phyloP scores from a whole-genome alignment of 2,888 invertebrate genomes.

The Drosophila prolongata region DNA sequence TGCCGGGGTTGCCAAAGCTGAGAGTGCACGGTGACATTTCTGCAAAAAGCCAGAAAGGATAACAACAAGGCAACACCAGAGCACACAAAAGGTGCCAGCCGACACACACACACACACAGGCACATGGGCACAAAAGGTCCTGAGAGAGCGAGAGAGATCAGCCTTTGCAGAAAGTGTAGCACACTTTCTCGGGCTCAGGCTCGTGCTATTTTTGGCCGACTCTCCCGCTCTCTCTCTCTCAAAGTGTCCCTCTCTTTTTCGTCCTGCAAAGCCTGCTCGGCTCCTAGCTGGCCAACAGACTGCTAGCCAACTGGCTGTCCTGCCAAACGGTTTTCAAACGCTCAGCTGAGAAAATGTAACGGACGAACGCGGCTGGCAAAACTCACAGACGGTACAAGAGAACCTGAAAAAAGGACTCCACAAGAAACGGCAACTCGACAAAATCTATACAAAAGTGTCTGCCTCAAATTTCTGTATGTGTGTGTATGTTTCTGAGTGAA shows the following conservation, averaged over 20 bases:
- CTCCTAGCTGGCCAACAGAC: conserved; percentile 54
- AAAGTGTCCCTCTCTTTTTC: not conserved
- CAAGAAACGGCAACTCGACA: conserved; percentile 58
- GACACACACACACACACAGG: conserved; percentile 12
- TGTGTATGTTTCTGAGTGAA: conserved; percentile 36
- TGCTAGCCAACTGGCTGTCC: conserved; percentile 56
- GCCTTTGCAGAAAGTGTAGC: conserved; percentile 61
- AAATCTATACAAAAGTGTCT: conserved; percentile 56
- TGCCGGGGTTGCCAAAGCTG: conserved; percentile 77
- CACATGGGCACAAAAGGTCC: conserved; percentile 3
- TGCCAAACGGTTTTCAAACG: conserved; percentile 75
- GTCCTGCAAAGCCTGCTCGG: conserved; percentile 33
- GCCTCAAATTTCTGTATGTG: conserved; percentile 21
- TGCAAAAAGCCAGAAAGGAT: conserved; percentile 67
- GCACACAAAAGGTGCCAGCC: conserved; percentile 50
- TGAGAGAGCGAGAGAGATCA: conserved; percentile 15
- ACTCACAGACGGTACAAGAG: conserved; percentile 48
- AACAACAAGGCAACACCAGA: conserved; percentile 49
- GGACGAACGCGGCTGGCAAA: conserved; percentile 57
- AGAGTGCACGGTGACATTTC: conserved; percentile 71
- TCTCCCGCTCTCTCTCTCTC: conserved; percentile 7
- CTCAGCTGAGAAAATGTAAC: conserved; percentile 72
- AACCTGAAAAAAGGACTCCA: conserved; percentile 36
- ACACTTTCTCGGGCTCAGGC: conserved; percentile 50
- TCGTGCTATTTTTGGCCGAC: conserved; percentile 66